These are phyloP conservation scores for Leucoma salicis DNA, from an alignment of 2,888 invertebrate species.

Conservation along the genomic window DNA sequence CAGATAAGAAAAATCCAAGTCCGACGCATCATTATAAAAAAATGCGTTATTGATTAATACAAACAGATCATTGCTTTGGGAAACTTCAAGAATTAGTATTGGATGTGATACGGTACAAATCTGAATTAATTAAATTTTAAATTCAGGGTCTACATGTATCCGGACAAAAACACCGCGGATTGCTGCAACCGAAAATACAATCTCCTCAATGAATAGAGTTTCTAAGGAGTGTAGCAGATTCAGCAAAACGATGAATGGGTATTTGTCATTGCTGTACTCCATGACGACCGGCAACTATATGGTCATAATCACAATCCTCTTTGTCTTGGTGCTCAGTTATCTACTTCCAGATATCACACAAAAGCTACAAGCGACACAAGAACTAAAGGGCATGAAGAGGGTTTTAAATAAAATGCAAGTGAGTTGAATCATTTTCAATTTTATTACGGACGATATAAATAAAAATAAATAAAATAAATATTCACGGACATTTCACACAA, in stretches of 20 bases:
- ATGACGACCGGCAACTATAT: constrained; percentile 42
- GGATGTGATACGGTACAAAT: too few relatives aligned
- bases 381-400: constrained; percentile 55
- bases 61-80: too few relatives aligned
- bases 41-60: too few relatives aligned
- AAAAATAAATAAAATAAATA: too few relatives aligned
- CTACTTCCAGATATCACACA: constrained; percentile 55
- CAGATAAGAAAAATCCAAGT: too few relatives aligned
- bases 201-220: background rate
- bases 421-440: constrained; percentile 14
- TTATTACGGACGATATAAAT: too few relatives aligned
- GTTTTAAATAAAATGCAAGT: constrained; percentile 53
- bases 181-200: background rate
- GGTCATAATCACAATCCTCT: constrained; percentile 40
- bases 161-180: background rate
- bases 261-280: constrained; percentile 32
- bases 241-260: constrained; percentile 19
- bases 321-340: constrained; percentile 51
- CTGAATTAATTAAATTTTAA: too few relatives aligned
- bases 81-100: too few relatives aligned
- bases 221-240: constrained; percentile 12
- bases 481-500: too few relatives aligned
- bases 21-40: too few relatives aligned
- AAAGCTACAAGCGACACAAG: constrained; percentile 46
- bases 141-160: constrained; percentile 13